A percentile compares a stretch with the other conserved stretches of the same genome.
Evolutionary conservation across 2,797 vertebrate genomes (phyloP).

Genomic region (Sebastes aleutianus): DNA sequence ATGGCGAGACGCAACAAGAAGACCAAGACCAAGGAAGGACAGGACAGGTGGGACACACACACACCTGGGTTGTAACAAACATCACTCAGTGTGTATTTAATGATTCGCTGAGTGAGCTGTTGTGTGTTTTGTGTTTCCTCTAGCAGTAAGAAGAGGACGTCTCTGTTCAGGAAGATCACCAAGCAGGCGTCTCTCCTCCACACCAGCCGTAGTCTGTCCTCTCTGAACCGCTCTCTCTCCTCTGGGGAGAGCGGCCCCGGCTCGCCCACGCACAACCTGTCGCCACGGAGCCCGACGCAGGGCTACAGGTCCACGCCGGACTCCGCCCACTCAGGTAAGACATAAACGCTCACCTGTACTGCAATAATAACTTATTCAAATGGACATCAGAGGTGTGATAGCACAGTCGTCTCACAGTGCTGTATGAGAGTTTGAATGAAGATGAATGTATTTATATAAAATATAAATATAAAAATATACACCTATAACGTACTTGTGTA

Average conservation of each 20-base stretch:
- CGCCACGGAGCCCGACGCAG: constrained; percentile 93
- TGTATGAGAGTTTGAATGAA: not conserved
- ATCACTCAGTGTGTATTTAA: not conserved
- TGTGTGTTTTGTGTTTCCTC: not conserved
- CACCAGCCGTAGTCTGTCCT: constrained; percentile 95
- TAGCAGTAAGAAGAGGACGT: constrained; percentile 90
- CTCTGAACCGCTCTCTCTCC: constrained; percentile 94
- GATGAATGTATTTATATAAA: not conserved
- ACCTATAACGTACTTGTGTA: not conserved
- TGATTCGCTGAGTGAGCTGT: not conserved
- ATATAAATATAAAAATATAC: not conserved
- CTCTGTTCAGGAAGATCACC: constrained; percentile 94
- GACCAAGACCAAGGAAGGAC: constrained; percentile 90
- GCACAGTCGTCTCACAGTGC: not conserved
- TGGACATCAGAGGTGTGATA: not conserved
- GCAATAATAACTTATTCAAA: not conserved
- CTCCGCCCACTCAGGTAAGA: constrained; percentile 89
- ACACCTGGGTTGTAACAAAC: not conserved
- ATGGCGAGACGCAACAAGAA: constrained; percentile 96
- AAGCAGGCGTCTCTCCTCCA: constrained; percentile 94
- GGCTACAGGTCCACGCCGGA: constrained; percentile 90
- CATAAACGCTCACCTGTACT: not conserved
- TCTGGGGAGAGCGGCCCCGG: constrained; percentile 95
- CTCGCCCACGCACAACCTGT: constrained; percentile 94
- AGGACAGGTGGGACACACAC: constrained; percentile 85